phyloP scores from a whole-genome alignment of 2,888 invertebrate species.

The Xestia c-nigrum region DNA sequence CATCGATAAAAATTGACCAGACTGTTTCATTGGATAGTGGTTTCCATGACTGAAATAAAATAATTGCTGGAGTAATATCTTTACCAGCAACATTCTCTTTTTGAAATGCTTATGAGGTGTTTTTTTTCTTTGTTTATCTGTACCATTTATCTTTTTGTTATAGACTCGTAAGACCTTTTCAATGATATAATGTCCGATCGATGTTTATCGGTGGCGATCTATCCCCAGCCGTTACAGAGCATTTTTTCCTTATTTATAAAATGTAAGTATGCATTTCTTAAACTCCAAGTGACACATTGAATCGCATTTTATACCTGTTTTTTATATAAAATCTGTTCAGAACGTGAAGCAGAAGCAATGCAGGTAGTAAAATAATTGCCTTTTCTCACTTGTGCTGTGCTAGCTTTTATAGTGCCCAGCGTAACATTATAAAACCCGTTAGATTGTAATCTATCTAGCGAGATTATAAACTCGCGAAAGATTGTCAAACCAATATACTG shows the following conservation, averaged over 20 bases:
- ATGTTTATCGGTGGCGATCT: slow-evolving; percentile 7
- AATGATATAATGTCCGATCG: neutral
- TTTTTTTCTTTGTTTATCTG: neutral
- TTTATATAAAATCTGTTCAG: neutral
- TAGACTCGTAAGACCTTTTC: neutral
- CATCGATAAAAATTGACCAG: neutral
- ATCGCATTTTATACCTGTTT: slow-evolving; percentile 29
- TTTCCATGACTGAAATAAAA: neutral
- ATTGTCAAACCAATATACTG: too few relatives aligned
- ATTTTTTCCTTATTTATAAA: neutral
- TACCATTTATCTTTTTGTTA: neutral
- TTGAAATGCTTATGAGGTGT: neutral
- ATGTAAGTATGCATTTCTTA: slow-evolving; percentile 12
- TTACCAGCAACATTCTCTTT: neutral
- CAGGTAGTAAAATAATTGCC: slow-evolving; percentile 4
- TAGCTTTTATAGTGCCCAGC: slow-evolving; percentile 9
- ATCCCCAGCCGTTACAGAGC: neutral
- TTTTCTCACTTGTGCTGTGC: slow-evolving; percentile 15
- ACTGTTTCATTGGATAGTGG: neutral
- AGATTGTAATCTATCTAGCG: too few relatives aligned
- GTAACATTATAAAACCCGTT: too few relatives aligned
- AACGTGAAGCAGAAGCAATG: slow-evolving; percentile 6
- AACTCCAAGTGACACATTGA: slow-evolving; percentile 18
- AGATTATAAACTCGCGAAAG: too few relatives aligned
- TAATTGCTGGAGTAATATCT: neutral